Conservation (phyloP, 1,140 invertebrate species). For the Gonioctena quinquepunctata region DNA sequence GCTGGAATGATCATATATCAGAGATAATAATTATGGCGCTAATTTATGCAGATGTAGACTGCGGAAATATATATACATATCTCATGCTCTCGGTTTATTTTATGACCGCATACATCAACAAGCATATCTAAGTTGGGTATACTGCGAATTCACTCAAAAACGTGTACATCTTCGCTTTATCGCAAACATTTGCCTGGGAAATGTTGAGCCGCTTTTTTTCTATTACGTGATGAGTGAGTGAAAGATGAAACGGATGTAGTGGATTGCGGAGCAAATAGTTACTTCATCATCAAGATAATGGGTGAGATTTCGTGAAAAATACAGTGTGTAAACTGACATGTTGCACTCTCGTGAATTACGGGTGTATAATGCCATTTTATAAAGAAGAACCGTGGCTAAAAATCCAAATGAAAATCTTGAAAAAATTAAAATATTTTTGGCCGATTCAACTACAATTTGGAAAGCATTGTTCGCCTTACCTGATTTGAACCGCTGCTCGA, state of each 20-base stretch:
- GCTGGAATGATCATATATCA: not conserved
- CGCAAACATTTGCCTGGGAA: not conserved
- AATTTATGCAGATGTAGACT: not conserved
- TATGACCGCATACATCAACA: not conserved
- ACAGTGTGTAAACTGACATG: no score
- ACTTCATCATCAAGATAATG: no score
- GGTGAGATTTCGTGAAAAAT: no score
- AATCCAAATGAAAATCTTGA: no score
- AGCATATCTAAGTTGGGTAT: not conserved
- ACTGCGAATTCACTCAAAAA: not conserved
- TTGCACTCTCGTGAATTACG: no score
- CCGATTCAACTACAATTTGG: no score
- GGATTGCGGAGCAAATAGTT: no score
- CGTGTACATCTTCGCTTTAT: not conserved
- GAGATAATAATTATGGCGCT: not conserved
- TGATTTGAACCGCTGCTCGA: no score
- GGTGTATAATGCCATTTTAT: no score
- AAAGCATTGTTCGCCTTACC: no score
- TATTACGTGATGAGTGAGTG: not conserved
- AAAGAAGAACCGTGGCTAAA: no score
- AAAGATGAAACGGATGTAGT: not conserved
- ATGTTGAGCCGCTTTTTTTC: not conserved
- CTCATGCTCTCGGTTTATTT: not conserved
- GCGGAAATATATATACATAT: not conserved
- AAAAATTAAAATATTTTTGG: no score